Base-by-base conservation (phyloP, 2,888 invertebrate species). In the Zele albiditarsus region DNA sequence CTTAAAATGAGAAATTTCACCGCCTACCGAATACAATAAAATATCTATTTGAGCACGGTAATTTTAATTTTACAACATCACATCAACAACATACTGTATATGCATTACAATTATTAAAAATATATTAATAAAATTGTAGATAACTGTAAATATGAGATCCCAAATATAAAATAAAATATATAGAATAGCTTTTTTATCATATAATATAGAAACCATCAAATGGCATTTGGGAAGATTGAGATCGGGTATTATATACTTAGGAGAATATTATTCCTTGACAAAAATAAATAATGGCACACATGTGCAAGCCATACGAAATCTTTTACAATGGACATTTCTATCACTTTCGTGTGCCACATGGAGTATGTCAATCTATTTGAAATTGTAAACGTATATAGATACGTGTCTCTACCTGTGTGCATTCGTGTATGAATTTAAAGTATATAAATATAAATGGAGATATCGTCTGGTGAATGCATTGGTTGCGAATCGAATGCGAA, bases 401-500 rank as follows among this genome's bases (percentile, higher is more conserved):
- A 8, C 27, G 53, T 38, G 8, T 12, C 31, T 31, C 2, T 38
- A 12, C 38, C 8, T 38, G 12, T 38, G 38, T 38, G 38, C 8
- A 38, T 12, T 38, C 46, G 14, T 42, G 23, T 42, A 38, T 60
- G n/a, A 70, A 20, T 38, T 4, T 28, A 20, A 16, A 28, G 14
- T 16, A 20, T 23, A 6, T 53, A 4, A 20, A 53, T 2, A 20
- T 53, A 20, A 6, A 53, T 23, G n/a, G 20, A 53, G 16, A 53
- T 53, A 20, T 8, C 20, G 23, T n/a, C 53, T 23, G 2, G 57
- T 31, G 20, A 23, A 58, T 69, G 62, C 42, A 46, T 71, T 42
- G 71, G 62, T 33, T 71, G 25, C 62, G 46, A 62, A 46, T 71
- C 62, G 62, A 71, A 53, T 53, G 46, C 62, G 16, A 71, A 46